These are phyloP conservation scores for Daubentonia madagascariensis DNA, from an alignment of 2,113 vertebrate genomes.

Conservation along the genomic window DNA sequence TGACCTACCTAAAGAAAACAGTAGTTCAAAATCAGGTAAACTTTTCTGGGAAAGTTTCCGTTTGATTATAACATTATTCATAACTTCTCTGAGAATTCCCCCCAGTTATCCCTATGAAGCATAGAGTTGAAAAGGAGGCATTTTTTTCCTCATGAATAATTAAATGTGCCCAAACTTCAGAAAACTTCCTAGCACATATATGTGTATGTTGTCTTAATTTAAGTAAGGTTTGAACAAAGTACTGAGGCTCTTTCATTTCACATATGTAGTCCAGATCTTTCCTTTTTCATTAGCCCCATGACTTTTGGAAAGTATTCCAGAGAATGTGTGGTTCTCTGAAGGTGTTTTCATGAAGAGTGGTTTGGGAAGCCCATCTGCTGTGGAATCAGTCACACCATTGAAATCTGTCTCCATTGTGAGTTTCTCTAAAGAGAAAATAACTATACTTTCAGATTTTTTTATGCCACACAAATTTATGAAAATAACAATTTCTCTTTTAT, in stretches of 20 bases:
- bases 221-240: background rate
- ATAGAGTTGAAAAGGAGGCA: background rate
- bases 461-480: background rate
- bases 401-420: background rate
- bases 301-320: background rate
- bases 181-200: background rate
- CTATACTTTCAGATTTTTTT: background rate
- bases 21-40: constrained; percentile 67
- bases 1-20: constrained; percentile 69
- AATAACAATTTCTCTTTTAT: background rate
- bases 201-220: background rate
- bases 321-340: background rate
- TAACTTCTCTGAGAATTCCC: background rate
- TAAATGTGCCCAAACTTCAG: background rate
- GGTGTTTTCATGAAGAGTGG: background rate
- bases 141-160: background rate
- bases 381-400: background rate
- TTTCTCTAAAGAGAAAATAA: background rate
- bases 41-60: constrained; percentile 70
- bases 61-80: background rate
- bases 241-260: background rate
- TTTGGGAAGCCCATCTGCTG: background rate
- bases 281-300: background rate
- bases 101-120: background rate
- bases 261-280: background rate